phyloP scores from a whole-genome alignment of 2,888 invertebrate genomes.

The Caenorhabditis doughertyi region DNA sequence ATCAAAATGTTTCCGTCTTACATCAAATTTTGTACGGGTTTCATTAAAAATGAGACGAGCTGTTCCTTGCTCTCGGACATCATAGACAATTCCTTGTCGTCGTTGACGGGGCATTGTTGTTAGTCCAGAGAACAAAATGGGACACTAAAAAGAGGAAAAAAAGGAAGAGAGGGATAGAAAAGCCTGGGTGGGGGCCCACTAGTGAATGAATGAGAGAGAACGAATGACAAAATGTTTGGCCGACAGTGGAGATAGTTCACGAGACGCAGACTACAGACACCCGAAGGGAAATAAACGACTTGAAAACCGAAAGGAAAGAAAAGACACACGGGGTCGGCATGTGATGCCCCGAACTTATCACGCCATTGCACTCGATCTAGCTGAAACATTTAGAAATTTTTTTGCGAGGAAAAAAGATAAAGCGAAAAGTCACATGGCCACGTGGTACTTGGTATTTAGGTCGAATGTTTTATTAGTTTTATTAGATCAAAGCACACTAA shows the following conservation, averaged over 20 bases:
- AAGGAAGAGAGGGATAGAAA: constrained; percentile 37
- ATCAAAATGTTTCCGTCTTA: not conserved
- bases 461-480: constrained; percentile 19
- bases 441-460: constrained; percentile 26
- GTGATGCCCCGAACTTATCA: constrained; percentile 53
- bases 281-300: constrained; percentile 28
- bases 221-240: constrained; percentile 56
- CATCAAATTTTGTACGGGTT: constrained; percentile 59
- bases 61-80: constrained; percentile 59
- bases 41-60: constrained; percentile 60
- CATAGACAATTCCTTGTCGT: constrained; percentile 65
- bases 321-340: constrained; percentile 43
- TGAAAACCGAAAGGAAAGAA: constrained; percentile 16
- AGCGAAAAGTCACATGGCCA: constrained; percentile 24
- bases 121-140: constrained; percentile 42
- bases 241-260: constrained; percentile 9
- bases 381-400: constrained; percentile 26
- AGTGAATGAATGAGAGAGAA: constrained; percentile 21
- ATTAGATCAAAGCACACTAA: constrained; percentile 31
- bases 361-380: constrained; percentile 55
- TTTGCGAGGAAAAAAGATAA: not conserved
- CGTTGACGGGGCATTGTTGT: constrained; percentile 55
- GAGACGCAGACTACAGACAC: constrained; percentile 33
- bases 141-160: constrained; percentile 11
- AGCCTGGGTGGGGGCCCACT: constrained; percentile 18